These are phyloP conservation scores for Carassius gibelio DNA, from an alignment of 2,113 vertebrate genomes.

Conservation along the genomic window DNA sequence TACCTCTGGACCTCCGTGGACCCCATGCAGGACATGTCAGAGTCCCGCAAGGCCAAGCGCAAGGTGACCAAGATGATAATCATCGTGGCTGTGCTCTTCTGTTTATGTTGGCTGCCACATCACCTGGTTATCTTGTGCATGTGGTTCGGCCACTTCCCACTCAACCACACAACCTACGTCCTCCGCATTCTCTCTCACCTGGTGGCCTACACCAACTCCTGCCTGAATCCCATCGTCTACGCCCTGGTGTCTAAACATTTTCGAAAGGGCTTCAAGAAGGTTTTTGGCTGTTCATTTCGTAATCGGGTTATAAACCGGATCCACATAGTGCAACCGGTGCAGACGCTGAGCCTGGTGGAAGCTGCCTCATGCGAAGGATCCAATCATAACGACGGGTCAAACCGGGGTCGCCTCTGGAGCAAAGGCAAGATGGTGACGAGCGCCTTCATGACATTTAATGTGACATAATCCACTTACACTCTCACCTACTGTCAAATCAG, in stretches of 20 bases:
- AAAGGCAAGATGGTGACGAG: conserved; percentile 50
- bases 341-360: conserved; percentile 72
- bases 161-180: conserved; percentile 81
- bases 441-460: conserved; percentile 57
- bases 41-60: conserved; percentile 77
- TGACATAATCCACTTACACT: conserved; percentile 60
- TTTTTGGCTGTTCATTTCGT: conserved; percentile 74
- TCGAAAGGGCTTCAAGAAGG: conserved; percentile 84
- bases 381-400: conserved; percentile 62
- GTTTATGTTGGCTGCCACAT: conserved; percentile 87
- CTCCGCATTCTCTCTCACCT: conserved; percentile 84
- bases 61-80: conserved; percentile 88
- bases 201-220: conserved; percentile 86
- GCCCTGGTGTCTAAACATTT: conserved; percentile 82
- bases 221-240: conserved; percentile 76
- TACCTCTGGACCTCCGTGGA: conserved; percentile 84
- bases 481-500: neutral
- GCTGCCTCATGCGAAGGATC: conserved; percentile 73
- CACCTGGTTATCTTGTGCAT: conserved; percentile 83
- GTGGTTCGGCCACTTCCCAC: conserved; percentile 85
- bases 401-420: conserved; percentile 13
- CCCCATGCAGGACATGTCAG: conserved; percentile 76
- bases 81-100: conserved; percentile 82
- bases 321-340: conserved; percentile 61
- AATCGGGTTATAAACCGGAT: conserved; percentile 68